Evolutionary conservation across 1,140 invertebrate genomes (phyloP).

Genomic region (Penaeus vannamei): DNA sequence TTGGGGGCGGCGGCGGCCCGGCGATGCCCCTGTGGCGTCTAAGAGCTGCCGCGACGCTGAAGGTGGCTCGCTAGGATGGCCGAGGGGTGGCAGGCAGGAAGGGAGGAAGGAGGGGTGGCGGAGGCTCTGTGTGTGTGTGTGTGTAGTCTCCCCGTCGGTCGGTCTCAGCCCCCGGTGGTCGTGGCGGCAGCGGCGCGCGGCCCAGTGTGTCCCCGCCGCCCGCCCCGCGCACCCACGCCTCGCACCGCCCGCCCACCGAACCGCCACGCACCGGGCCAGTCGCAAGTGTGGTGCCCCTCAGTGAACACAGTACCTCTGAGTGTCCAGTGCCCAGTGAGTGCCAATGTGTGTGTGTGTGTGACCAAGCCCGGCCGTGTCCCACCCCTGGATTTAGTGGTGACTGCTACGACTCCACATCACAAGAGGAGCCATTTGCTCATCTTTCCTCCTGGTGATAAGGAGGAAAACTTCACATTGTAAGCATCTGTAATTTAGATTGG

Average conservation of each 20-base stretch:
- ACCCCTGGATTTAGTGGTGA: conserved; percentile 3
- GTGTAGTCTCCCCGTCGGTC: conserved; percentile 45
- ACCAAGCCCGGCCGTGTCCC: background rate
- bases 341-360: conserved; percentile 26
- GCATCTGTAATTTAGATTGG: conserved; percentile 47
- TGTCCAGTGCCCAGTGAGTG: conserved; percentile 61
- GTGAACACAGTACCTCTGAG: conserved; percentile 57
- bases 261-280: conserved; percentile 60
- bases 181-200: conserved; percentile 56
- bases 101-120: conserved; percentile 4
- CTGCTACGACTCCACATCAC: conserved; percentile 45
- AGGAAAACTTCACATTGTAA: conserved; percentile 52
- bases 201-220: conserved; percentile 52
- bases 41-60: background rate
- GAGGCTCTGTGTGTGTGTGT: conserved; percentile 33
- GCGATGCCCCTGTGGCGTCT: background rate
- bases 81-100: background rate
- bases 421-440: conserved; percentile 47
- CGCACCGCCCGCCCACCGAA: conserved; percentile 39
- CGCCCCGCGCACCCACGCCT: conserved; percentile 62
- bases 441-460: background rate
- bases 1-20: background rate
- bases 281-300: conserved; percentile 63
- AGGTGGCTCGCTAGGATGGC: background rate
- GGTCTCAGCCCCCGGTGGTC: conserved; percentile 44